A percentile compares a stretch with the other conserved stretches of the same genome.
Conservation (phyloP, 2,113 vertebrate genomes). For the Hippoglossus stenolepis region DNA sequence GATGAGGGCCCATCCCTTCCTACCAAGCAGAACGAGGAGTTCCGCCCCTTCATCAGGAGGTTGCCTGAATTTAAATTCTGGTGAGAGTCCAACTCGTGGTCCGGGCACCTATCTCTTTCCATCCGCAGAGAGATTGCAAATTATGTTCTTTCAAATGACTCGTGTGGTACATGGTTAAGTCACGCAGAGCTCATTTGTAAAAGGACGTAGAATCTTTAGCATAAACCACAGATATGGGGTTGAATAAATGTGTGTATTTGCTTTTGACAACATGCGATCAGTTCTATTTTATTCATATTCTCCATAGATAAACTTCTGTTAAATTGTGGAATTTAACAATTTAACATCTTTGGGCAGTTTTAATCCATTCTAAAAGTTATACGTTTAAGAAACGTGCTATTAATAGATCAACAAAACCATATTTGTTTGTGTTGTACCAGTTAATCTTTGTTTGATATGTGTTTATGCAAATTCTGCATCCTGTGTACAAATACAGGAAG, state of each 20-base stretch:
- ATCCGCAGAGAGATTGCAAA: slow-evolving; percentile 18
- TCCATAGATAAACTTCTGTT: not conserved
- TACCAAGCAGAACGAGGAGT: slow-evolving; percentile 98
- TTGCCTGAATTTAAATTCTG: slow-evolving; percentile 99
- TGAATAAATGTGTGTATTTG: not conserved
- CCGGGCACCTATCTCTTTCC: not conserved
- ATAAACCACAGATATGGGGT: slow-evolving; percentile 15
- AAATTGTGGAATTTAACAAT: too few species aligned
- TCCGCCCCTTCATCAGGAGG: slow-evolving; percentile 97
- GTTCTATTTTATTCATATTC: not conserved
- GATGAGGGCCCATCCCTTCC: slow-evolving; percentile 96
- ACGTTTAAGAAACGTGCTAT: not conserved
- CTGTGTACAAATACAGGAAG: slow-evolving; percentile 6
- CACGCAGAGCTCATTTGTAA: slow-evolving; percentile 47
- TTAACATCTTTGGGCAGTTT: not conserved
- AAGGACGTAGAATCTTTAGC: slow-evolving; percentile 32
- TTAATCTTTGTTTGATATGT: not conserved
- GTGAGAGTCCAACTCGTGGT: slow-evolving; percentile 80
- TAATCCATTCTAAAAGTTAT: too few species aligned
- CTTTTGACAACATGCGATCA: not conserved
- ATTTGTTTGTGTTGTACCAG: not conserved
- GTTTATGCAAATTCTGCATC: slow-evolving; percentile 13
- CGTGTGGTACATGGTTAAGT: slow-evolving; percentile 14
- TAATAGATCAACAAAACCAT: not conserved
- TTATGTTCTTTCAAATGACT: not conserved